A percentile compares a stretch with the other conserved stretches of the same genome.
Conservation (phyloP, 2,113 vertebrate species). For the Poeciliopsis turrubarensis region DNA sequence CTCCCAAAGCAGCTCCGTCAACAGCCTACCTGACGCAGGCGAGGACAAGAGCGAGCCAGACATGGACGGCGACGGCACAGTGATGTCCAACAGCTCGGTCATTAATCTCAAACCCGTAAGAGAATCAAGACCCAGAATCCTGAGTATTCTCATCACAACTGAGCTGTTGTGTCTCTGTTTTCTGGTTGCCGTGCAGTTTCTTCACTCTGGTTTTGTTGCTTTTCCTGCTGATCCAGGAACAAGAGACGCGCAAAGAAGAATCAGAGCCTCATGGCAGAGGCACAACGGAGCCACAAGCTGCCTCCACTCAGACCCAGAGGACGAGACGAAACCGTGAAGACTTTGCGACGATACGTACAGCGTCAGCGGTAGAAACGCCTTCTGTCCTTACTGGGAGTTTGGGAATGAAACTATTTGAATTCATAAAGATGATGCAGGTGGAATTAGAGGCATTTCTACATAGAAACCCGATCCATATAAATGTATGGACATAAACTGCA, state of each 20-base stretch:
- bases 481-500: too few relatives aligned
- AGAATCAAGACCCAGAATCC: neutral
- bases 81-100: slow-evolving; percentile 98
- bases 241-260: slow-evolving; percentile 87
- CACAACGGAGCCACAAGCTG: slow-evolving; percentile 87
- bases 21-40: slow-evolving; percentile 94
- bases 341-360: slow-evolving; percentile 98
- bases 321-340: slow-evolving; percentile 97
- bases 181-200: neutral
- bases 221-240: slow-evolving; percentile 80
- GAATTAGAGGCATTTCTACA: too few relatives aligned
- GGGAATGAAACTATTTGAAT: neutral
- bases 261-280: slow-evolving; percentile 84
- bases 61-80: slow-evolving; percentile 95
- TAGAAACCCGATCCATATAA: too few relatives aligned
- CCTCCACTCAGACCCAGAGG: slow-evolving; percentile 87
- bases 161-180: neutral
- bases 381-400: neutral
- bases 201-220: neutral
- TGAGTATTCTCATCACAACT: neutral
- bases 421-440: too few relatives aligned
- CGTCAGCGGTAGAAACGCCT: slow-evolving; percentile 87
- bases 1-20: slow-evolving; percentile 99
- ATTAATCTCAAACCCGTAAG: slow-evolving; percentile 93
- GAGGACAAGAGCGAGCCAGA: slow-evolving; percentile 97